Conservation (phyloP, 2,888 invertebrate genomes). For the Tipula unca region DNA sequence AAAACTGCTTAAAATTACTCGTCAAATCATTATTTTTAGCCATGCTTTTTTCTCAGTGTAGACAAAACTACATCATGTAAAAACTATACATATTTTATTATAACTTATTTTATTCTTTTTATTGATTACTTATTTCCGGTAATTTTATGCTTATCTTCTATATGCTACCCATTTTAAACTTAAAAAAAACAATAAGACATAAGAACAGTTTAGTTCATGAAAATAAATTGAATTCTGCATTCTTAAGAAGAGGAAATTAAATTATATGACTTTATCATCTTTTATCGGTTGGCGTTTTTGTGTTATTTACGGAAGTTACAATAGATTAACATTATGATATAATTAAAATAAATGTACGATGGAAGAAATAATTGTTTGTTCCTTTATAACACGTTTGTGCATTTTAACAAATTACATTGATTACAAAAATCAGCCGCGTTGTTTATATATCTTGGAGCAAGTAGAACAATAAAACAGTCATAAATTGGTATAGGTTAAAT, state of each 20-base stretch:
- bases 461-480: too few relatives aligned
- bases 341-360: not conserved
- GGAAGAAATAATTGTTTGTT: not conserved
- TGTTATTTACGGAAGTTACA: not conserved
- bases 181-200: not conserved
- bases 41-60: too few relatives aligned
- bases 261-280: not conserved
- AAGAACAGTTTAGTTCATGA: not conserved
- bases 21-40: too few relatives aligned
- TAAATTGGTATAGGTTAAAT: too few relatives aligned
- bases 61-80: too few relatives aligned
- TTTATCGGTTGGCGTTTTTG: not conserved
- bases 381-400: not conserved
- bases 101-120: not conserved
- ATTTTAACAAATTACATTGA: not conserved
- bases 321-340: not conserved
- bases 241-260: not conserved
- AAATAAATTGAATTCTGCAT: not conserved
- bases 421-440: too few relatives aligned
- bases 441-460: too few relatives aligned
- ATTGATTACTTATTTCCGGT: not conserved
- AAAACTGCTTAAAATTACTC: too few relatives aligned
- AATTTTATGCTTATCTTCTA: not conserved
- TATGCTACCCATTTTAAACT: not conserved
- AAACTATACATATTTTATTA: too few relatives aligned